phyloP scores from a whole-genome alignment of 2,113 vertebrate genomes.

The Pituophis catenifer region DNA sequence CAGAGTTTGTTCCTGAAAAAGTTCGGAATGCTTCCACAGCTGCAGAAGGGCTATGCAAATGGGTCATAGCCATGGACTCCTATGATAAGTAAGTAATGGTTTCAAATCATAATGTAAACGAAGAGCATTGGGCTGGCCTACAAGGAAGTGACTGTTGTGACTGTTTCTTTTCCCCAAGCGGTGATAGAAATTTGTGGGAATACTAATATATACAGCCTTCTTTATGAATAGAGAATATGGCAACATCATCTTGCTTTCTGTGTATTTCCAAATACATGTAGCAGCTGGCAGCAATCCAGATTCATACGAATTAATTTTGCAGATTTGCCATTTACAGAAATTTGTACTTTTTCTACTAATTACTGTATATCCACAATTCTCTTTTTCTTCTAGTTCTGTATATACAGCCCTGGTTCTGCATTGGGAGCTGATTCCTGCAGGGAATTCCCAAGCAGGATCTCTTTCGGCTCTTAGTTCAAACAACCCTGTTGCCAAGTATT shows the following conservation, averaged over 20 bases:
- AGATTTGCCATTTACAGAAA: neutral
- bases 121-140: neutral
- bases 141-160: neutral
- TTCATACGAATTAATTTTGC: neutral
- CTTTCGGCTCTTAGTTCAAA: neutral
- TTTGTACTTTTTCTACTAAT: too few relatives aligned
- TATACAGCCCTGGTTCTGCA: neutral
- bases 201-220: neutral
- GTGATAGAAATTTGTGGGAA: neutral
- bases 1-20: constrained; percentile 89
- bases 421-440: neutral
- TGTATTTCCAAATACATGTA: neutral
- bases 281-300: neutral
- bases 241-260: neutral
- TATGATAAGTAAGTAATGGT: constrained; percentile 78
- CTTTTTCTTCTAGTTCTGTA: neutral
- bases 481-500: neutral
- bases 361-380: neutral
- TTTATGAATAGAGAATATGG: neutral
- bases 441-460: neutral
- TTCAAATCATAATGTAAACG: neutral
- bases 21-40: constrained; percentile 86
- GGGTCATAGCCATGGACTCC: constrained; percentile 87
- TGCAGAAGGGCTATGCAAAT: constrained; percentile 88
- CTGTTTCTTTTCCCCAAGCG: neutral